Evolutionary conservation across 2,888 invertebrate species (phyloP).

Genomic region (Drosophila aldrichi): DNA sequence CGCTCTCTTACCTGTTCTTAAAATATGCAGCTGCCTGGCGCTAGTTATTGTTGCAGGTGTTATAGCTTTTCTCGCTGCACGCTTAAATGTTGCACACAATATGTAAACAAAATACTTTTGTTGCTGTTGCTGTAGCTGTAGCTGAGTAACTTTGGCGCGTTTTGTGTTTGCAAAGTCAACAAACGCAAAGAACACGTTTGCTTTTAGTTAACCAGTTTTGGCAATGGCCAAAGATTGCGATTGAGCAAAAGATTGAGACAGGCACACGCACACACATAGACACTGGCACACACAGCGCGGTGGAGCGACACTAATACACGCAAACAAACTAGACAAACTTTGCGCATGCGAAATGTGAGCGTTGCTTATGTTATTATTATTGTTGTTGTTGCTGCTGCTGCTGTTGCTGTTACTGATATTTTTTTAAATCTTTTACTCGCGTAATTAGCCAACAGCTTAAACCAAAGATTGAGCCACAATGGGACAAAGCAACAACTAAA

Average conservation of each 20-base stretch:
- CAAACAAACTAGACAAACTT: slow-evolving; percentile 55
- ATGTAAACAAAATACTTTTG: slow-evolving; percentile 53
- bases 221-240: slow-evolving; percentile 78
- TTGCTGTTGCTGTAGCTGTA: slow-evolving; percentile 16
- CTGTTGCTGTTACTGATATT: slow-evolving; percentile 13
- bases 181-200: slow-evolving; percentile 76
- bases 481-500: slow-evolving; percentile 5
- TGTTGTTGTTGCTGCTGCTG: slow-evolving; percentile 21
- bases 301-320: slow-evolving; percentile 39
- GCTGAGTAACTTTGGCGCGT: slow-evolving; percentile 59
- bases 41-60: slow-evolving; percentile 28
- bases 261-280: slow-evolving; percentile 22
- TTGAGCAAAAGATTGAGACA: slow-evolving; percentile 78
- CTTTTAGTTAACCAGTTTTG: slow-evolving; percentile 76
- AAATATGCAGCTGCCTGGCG: slow-evolving; percentile 37
- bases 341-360: slow-evolving; percentile 64
- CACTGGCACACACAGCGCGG: slow-evolving; percentile 12
- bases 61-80: slow-evolving; percentile 8
- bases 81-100: slow-evolving; percentile 36
- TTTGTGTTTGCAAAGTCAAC: slow-evolving; percentile 74
- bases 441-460: slow-evolving; percentile 65
- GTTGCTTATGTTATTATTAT: slow-evolving; percentile 22
- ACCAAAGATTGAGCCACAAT: slow-evolving; percentile 52
- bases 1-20: slow-evolving; percentile 58
- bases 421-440: slow-evolving; percentile 60